phyloP scores from a whole-genome alignment of 2,797 vertebrate genomes.

The Gouania willdenowi region DNA sequence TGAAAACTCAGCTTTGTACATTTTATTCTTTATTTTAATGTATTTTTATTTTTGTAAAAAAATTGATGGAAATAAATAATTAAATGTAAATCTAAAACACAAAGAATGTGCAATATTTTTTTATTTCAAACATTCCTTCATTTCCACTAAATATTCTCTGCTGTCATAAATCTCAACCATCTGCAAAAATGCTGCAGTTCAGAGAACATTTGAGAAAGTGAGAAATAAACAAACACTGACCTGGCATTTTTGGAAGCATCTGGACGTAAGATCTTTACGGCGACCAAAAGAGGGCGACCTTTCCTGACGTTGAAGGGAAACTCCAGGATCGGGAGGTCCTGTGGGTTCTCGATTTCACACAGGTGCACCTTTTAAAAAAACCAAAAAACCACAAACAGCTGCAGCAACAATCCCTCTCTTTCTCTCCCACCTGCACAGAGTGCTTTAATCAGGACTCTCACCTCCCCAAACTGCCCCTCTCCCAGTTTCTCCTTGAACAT shows the following conservation, averaged over 20 bases:
- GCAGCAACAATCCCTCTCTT: not conserved
- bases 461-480: conserved; percentile 95
- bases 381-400: conserved; percentile 6
- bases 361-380: conserved; percentile 82
- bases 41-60: too few relatives aligned
- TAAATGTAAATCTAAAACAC: too few relatives aligned
- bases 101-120: too few relatives aligned
- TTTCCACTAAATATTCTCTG: too few relatives aligned
- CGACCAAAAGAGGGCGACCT: conserved; percentile 88
- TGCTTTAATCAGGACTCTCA: conserved; percentile 31
- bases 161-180: too few relatives aligned
- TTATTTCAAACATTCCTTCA: too few relatives aligned
- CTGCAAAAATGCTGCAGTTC: too few relatives aligned
- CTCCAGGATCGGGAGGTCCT: conserved; percentile 83
- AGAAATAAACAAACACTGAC: conserved; percentile 44
- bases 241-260: conserved; percentile 96
- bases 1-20: too few relatives aligned
- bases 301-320: conserved; percentile 87
- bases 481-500: conserved; percentile 93
- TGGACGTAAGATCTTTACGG: conserved; percentile 89
- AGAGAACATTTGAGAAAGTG: too few relatives aligned
- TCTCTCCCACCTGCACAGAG: not conserved
- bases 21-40: too few relatives aligned
- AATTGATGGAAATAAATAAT: too few relatives aligned
- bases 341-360: conserved; percentile 89